Base-by-base conservation (phyloP, 2,113 vertebrate genomes). In the Triplophysa siluroides region DNA sequence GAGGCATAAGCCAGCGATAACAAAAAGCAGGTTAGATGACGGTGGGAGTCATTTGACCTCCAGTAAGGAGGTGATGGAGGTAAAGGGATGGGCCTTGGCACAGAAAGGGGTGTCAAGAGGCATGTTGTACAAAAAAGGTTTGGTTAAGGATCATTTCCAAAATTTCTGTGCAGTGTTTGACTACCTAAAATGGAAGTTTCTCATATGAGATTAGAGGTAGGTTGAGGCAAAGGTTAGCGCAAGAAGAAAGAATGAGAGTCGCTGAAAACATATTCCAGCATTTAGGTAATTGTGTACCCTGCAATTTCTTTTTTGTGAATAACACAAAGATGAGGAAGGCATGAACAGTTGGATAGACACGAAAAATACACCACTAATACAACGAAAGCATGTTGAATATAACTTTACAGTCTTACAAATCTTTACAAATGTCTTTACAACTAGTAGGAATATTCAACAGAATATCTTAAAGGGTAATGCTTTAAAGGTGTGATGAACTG, bases 111-210 rank as follows among this genome's bases (percentile, higher is more conserved):
- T 24, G 67, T 56, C 63, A 56, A 9, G 61, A 77, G 70, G 69
- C 78, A 56, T 83, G 86, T 86, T 78, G 83, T 85, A 86, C 83
- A 87, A 83, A 82, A 89, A 81, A 84, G 86, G 84, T 87, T 87
- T 83, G 61, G 83, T 58, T n/a, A 38, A 90, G 91, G 94, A 90
- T 94, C 90, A 89, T 87, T 93, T 95, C 92, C 92, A 94, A 95
- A 92, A 90, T 89, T 87, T 84, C 88, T 91, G 87, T 83, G 80
- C 82, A 12, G 86, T 93, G 91, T 88, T 87, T 82, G 82, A 92
- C 93, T 95, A 92, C 96, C 96, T 96, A 97, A 98, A 97, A 98
- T 96, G 96, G 96, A 96, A 94, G 93, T 89, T 93, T 93, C 91
- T 92, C 90, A 92, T 93, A 91, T 90, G 90, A 92, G 93, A 92